Percentiles rank a stretch among this genome's conserved stretches.
phyloP scores from a whole-genome alignment of 2,888 invertebrate genomes.

The Kuschelorhynchus macadamiae region DNA sequence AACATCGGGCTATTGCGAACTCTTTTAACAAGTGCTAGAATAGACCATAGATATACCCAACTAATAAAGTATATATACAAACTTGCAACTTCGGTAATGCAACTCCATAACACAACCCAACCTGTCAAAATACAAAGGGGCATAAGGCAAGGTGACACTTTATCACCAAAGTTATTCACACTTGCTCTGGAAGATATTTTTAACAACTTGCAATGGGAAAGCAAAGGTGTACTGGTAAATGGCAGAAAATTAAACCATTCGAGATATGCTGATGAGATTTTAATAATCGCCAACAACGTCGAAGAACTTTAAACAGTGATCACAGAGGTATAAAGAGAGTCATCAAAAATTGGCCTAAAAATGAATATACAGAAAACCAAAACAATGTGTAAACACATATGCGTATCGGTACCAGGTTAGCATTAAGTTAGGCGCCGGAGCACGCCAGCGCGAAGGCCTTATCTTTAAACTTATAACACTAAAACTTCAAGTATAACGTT shows the following conservation, averaged over 20 bases:
- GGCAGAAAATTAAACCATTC: not conserved
- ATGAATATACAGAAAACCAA: constrained; percentile 1
- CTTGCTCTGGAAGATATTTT: not conserved
- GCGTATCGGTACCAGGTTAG: no score
- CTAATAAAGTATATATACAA: not conserved
- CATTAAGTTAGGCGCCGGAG: no score
- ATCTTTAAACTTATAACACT: no score
- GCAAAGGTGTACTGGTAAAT: not conserved
- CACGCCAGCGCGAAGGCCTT: no score
- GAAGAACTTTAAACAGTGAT: not conserved
- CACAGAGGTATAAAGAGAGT: not conserved
- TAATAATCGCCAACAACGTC: not conserved
- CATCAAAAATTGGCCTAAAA: not conserved
- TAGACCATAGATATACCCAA: constrained; percentile 2
- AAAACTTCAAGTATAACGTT: no score
- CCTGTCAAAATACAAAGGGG: not conserved
- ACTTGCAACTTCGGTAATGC: not conserved
- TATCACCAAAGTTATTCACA: not conserved
- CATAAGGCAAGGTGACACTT: not conserved
- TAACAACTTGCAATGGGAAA: not conserved
- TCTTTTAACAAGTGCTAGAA: not conserved
- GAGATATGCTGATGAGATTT: not conserved
- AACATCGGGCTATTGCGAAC: not conserved
- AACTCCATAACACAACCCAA: not conserved
- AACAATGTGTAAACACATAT: no score